Conservation (phyloP, 2,888 invertebrate species). For the Caenorhabditis japonica region DNA sequence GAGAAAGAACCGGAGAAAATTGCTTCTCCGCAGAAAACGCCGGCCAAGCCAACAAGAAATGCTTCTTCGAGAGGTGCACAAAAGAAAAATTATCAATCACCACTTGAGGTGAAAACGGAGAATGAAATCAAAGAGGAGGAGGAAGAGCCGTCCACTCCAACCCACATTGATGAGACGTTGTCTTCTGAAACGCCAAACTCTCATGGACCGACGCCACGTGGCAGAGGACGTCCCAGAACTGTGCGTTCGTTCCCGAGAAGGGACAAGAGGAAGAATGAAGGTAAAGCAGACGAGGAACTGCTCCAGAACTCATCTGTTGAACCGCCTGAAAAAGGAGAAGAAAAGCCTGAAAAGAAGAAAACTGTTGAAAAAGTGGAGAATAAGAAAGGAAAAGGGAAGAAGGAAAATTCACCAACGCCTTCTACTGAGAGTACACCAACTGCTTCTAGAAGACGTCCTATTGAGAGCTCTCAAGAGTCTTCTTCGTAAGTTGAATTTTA, state of each 20-base stretch:
- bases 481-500: too few relatives aligned
- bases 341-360: not conserved
- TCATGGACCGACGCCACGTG: slow-evolving; percentile 1
- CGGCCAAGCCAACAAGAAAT: not conserved
- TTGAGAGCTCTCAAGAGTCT: not conserved
- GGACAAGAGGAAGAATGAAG: not conserved
- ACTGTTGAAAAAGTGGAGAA: not conserved
- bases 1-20: slow-evolving; percentile 1
- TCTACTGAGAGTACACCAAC: too few relatives aligned
- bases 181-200: not conserved
- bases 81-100: not conserved
- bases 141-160: not conserved
- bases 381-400: not conserved
- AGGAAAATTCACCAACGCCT: not conserved
- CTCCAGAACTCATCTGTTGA: not conserved
- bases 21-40: not conserved
- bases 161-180: too few relatives aligned
- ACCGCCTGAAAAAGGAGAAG: not conserved
- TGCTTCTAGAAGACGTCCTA: not conserved
- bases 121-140: slow-evolving; percentile 11
- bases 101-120: not conserved
- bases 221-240: slow-evolving; percentile 19
- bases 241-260: not conserved
- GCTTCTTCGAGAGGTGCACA: not conserved
- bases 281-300: not conserved